Conservation (phyloP, 2,888 invertebrate genomes). For the Spisula subtruncata region DNA sequence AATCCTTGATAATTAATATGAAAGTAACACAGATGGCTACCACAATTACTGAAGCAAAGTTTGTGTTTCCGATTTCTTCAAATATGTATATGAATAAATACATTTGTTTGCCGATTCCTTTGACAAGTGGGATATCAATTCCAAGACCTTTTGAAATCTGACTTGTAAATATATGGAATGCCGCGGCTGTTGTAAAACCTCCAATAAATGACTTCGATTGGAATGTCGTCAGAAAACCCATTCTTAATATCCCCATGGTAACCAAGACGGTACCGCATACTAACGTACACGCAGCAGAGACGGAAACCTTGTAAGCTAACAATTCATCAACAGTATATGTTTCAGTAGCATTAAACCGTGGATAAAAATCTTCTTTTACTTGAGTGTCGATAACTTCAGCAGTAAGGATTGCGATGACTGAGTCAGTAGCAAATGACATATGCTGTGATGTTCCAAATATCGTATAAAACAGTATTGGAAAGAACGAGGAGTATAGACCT, state of each 20-base stretch:
- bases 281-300: slow-evolving; percentile 76
- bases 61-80: slow-evolving; percentile 89
- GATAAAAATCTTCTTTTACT: slow-evolving; percentile 33
- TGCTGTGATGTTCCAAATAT: slow-evolving; percentile 81
- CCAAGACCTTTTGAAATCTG: slow-evolving; percentile 77
- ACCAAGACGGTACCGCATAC: slow-evolving; percentile 76
- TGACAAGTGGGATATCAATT: slow-evolving; percentile 66
- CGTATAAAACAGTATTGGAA: slow-evolving; percentile 80
- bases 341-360: not conserved
- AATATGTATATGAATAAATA: slow-evolving; percentile 90
- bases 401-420: slow-evolving; percentile 82
- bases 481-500: slow-evolving; percentile 83
- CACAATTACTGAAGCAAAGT: slow-evolving; percentile 91
- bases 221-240: slow-evolving; percentile 80
- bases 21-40: slow-evolving; percentile 91
- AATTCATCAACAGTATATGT: slow-evolving; percentile 47
- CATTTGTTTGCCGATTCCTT: slow-evolving; percentile 76
- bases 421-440: slow-evolving; percentile 82
- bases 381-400: slow-evolving; percentile 76
- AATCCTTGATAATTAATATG: slow-evolving; percentile 89
- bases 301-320: slow-evolving; percentile 68
- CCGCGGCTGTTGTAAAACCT: slow-evolving; percentile 80
- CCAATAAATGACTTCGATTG: slow-evolving; percentile 80
- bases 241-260: slow-evolving; percentile 72
- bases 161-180: slow-evolving; percentile 79